phyloP scores from a whole-genome alignment of 2,797 vertebrate genomes.

The Cyprinella venusta region DNA sequence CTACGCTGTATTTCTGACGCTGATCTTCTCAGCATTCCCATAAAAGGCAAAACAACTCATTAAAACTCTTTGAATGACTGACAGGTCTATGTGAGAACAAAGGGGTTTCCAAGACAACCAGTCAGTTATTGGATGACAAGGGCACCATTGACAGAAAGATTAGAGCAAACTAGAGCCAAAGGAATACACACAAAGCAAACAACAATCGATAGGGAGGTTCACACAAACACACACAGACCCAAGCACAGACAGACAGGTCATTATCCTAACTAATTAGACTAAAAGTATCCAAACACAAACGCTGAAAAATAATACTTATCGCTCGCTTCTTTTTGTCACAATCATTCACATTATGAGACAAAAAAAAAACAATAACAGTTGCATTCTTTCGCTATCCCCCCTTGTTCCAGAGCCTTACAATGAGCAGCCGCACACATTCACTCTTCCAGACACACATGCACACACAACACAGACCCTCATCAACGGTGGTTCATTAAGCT shows the following conservation, averaged over 20 bases:
- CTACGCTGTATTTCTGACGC: not conserved
- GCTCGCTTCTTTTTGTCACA: not conserved
- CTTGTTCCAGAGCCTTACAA: conserved; percentile 23
- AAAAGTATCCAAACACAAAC: conserved; percentile 11
- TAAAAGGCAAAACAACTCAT: conserved; percentile 45
- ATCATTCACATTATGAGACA: not conserved
- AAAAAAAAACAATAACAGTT: conserved; percentile 1
- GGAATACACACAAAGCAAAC: conserved; percentile 19
- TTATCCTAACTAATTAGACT: conserved; percentile 27
- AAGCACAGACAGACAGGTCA: conserved; percentile 26
- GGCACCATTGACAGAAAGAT: conserved; percentile 29
- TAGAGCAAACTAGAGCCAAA: conserved; percentile 24
- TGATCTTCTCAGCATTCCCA: conserved; percentile 7
- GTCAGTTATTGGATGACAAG: conserved; percentile 31
- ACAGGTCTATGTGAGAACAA: conserved; percentile 30
- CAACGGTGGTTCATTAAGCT: conserved; percentile 57
- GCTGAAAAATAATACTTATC: conserved; percentile 1
- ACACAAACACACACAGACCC: conserved; percentile 23
- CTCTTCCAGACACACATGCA: conserved; percentile 20
- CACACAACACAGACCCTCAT: conserved; percentile 53
- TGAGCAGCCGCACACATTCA: not conserved
- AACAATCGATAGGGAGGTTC: not conserved
- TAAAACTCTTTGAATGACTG: conserved; percentile 35
- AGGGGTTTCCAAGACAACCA: conserved; percentile 44
- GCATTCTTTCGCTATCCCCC: not conserved